These are phyloP conservation scores for Eriosoma lanigerum DNA, from an alignment of 1,140 invertebrate genomes.

Conservation along the genomic window DNA sequence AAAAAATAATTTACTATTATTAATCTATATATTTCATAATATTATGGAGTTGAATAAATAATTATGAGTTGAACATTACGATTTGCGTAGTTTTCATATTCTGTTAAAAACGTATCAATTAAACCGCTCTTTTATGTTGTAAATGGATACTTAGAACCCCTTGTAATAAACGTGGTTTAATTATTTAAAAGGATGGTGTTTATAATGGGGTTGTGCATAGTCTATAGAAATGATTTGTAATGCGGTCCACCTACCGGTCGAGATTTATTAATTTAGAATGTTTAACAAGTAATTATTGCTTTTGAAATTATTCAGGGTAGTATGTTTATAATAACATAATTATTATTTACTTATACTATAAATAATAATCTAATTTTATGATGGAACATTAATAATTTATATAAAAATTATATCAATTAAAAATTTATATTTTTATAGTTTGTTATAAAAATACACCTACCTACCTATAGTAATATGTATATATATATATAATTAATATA, in stretches of 20 bases:
- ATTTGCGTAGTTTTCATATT: not conserved
- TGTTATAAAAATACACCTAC: too few relatives aligned
- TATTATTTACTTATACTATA: too few relatives aligned
- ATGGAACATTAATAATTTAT: too few relatives aligned
- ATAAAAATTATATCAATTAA: too few relatives aligned
- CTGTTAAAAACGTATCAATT: slow-evolving; percentile 26
- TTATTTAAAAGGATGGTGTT: slow-evolving; percentile 39
- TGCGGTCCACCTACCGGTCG: not conserved
- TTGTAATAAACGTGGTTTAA: slow-evolving; percentile 40
- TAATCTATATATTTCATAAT: too few relatives aligned
- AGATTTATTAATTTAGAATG: slow-evolving; percentile 26
- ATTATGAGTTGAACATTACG: not conserved
- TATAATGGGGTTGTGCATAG: not conserved
- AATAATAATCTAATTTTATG: too few relatives aligned
- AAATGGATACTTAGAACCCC: not conserved
- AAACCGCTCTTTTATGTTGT: slow-evolving; percentile 14
- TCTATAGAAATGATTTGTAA: not conserved
- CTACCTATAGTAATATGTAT: too few relatives aligned
- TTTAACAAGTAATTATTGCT: slow-evolving; percentile 14
- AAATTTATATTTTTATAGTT: too few relatives aligned
- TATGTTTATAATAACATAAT: not conserved
- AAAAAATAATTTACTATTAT: too few relatives aligned
- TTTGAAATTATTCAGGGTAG: not conserved
- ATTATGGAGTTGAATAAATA: too few relatives aligned
- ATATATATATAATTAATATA: too few relatives aligned